Evolutionary conservation across 2,113 vertebrate genomes (phyloP).

Genomic region (Ranitomeya variabilis): DNA sequence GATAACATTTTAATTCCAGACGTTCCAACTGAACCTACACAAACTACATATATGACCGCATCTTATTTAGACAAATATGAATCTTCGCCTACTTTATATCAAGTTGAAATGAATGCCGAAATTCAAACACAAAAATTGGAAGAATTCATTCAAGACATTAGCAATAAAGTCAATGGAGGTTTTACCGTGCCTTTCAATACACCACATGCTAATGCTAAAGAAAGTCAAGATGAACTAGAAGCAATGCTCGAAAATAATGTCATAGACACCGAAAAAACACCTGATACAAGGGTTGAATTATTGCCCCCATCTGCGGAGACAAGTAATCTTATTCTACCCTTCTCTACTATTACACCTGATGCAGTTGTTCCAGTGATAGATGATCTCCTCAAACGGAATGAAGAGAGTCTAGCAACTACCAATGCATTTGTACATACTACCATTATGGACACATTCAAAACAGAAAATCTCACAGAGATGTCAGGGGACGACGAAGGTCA

Average conservation of each 20-base stretch:
- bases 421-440: not conserved
- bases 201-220: conserved; percentile 16
- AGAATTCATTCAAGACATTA: not conserved
- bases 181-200: conserved; percentile 46
- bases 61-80: not conserved
- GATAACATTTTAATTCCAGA: conserved; percentile 17
- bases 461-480: not conserved
- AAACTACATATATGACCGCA: not conserved
- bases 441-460: not conserved
- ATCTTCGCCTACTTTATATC: not conserved
- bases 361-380: not conserved
- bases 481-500: conserved; percentile 9
- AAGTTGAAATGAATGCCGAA: not conserved
- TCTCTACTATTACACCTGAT: conserved; percentile 7
- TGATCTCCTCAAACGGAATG: not conserved
- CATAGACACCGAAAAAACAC: not conserved
- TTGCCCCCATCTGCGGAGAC: not conserved
- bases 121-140: conserved; percentile 9
- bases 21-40: not conserved
- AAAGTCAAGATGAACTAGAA: conserved; percentile 17
- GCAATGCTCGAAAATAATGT: not conserved
- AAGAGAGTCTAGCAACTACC: not conserved
- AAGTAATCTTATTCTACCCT: not conserved
- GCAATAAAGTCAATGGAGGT: conserved; percentile 10
- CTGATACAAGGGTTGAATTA: not conserved